phyloP scores from a whole-genome alignment of 1,140 invertebrate genomes.

The Aphidius ervi region DNA sequence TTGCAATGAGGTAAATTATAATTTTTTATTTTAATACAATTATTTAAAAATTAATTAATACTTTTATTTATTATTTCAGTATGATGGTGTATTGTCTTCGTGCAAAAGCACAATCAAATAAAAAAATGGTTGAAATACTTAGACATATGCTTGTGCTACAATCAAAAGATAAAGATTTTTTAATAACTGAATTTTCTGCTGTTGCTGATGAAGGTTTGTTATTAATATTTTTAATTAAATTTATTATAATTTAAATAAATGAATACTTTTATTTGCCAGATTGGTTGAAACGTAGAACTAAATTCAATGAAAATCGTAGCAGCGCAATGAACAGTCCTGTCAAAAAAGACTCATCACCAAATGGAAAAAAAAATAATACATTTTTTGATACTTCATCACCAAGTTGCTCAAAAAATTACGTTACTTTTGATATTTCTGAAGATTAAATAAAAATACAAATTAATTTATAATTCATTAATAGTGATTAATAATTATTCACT shows the following conservation, averaged over 20 bases:
- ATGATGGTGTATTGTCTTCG: constrained; percentile 67
- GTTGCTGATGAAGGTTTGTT: constrained; percentile 43
- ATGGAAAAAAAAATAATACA: neutral
- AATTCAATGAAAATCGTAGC: constrained; percentile 18
- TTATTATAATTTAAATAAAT: neutral
- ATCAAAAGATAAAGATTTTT: constrained; percentile 72
- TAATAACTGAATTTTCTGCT: constrained; percentile 57
- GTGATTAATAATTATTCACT: too few relatives aligned
- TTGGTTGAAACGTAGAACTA: constrained; percentile 20
- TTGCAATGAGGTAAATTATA: constrained; percentile 56
- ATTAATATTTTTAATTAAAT: neutral
- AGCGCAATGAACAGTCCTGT: constrained; percentile 1
- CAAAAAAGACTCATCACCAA: neutral
- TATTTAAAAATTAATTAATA: constrained; percentile 12
- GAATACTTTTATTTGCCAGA: constrained; percentile 12
- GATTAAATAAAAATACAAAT: neutral
- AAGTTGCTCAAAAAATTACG: constrained; percentile 14
- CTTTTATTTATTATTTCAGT: constrained; percentile 40
- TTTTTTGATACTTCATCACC: neutral
- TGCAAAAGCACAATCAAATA: constrained; percentile 60
- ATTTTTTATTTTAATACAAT: constrained; percentile 14
- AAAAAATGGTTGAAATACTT: constrained; percentile 61
- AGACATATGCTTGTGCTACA: constrained; percentile 66
- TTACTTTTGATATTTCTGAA: constrained; percentile 11
- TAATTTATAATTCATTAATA: neutral